Conservation (phyloP, 2,113 vertebrate species). For the Gnathonemus longibarbis region DNA sequence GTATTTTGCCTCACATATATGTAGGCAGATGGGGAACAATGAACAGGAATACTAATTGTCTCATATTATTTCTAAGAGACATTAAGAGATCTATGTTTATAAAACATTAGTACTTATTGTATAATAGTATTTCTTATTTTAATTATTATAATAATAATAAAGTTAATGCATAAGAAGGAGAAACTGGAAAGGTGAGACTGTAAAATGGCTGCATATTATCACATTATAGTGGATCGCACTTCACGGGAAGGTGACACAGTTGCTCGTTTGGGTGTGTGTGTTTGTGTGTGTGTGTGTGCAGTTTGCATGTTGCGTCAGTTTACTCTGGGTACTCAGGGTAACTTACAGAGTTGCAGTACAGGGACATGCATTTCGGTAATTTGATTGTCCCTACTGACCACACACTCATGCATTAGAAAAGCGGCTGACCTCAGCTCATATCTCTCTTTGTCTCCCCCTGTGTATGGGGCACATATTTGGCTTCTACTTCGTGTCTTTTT, state of each 20-base stretch:
- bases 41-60: background rate
- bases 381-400: background rate
- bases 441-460: background rate
- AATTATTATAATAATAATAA: background rate
- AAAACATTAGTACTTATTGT: background rate
- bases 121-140: background rate
- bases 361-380: background rate
- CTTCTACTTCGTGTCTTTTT: background rate
- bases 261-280: background rate
- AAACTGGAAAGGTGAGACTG: background rate
- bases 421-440: background rate
- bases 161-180: background rate
- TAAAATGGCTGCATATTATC: background rate
- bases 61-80: background rate
- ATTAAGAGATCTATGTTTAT: background rate
- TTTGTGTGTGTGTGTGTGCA: background rate
- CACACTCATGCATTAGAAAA: background rate
- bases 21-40: background rate
- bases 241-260: background rate
- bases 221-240: background rate
- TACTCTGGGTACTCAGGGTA: background rate
- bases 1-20: background rate
- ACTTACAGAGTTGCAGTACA: background rate
- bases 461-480: background rate
- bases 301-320: background rate